These are phyloP conservation scores for Pristionchus japonicus DNA, from an alignment of 2,888 invertebrate species.

Conservation along the genomic window DNA sequence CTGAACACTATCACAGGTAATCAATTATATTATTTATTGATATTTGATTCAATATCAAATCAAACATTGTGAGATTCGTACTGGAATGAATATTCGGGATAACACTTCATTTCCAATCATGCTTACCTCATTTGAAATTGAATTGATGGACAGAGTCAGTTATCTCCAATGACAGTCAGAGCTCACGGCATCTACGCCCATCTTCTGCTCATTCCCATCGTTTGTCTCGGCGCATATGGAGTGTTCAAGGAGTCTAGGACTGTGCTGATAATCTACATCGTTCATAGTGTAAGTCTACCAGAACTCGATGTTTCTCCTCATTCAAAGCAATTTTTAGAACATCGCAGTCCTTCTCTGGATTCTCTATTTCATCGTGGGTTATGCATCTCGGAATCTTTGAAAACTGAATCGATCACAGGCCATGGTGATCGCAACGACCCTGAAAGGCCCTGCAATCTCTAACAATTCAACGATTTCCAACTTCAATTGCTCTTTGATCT, in stretches of 20 bases:
- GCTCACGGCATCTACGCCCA: neutral
- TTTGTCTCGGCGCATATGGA: neutral
- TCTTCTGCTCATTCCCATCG: neutral
- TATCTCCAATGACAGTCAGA: no score
- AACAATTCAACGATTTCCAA: no score
- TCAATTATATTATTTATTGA: no score
- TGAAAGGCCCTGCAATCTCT: neutral
- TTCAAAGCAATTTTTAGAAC: neutral
- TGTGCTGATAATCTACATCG: neutral
- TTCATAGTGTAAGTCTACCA: neutral
- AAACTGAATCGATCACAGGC: no score
- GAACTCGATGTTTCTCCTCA: no score
- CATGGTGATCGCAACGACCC: no score
- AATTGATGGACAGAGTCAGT: no score
- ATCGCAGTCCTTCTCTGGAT: neutral
- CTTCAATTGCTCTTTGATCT: neutral
- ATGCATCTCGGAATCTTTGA: neutral
- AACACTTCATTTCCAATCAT: no score
- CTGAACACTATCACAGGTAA: neutral
- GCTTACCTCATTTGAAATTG: no score
- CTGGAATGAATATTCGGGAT: no score
- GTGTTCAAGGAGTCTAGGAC: neutral
- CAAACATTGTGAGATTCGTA: no score
- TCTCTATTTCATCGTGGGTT: neutral
- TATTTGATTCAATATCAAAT: no score